phyloP scores from a whole-genome alignment of 2,113 vertebrate genomes.

The Barnardius zonarius region DNA sequence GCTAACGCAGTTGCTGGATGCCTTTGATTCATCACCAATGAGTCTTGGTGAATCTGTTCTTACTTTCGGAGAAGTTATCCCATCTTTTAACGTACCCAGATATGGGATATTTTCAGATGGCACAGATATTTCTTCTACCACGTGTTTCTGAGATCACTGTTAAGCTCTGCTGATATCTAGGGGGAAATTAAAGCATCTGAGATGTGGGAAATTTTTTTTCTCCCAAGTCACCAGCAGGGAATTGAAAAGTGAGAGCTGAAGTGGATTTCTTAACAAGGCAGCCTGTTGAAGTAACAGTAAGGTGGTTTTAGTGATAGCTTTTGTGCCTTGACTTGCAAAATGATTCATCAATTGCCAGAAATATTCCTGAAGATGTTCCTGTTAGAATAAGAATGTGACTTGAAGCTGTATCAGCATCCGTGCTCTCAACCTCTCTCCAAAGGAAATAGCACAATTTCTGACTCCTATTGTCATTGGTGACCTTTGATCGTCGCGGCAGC shows the following conservation, averaged over 20 bases:
- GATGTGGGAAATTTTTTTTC: background rate
- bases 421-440: background rate
- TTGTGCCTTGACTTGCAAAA: background rate
- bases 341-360: conserved; percentile 9
- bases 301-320: background rate
- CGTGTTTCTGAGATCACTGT: fast-evolving
- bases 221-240: background rate
- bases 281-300: background rate
- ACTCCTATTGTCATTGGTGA: background rate
- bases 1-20: background rate
- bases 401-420: background rate
- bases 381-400: background rate
- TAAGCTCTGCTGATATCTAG: background rate
- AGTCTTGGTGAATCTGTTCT: background rate
- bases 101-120: fast-evolving
- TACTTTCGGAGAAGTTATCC: background rate
- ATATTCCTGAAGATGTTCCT: background rate
- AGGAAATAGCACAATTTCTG: background rate
- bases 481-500: background rate
- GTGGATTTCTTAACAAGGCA: background rate
- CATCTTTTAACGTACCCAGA: fast-evolving
- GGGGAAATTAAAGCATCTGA: background rate
- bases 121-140: background rate
- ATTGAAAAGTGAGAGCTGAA: background rate
- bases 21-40: background rate